Base-by-base conservation (phyloP, 2,113 vertebrate genomes). In the Tyto alba region DNA sequence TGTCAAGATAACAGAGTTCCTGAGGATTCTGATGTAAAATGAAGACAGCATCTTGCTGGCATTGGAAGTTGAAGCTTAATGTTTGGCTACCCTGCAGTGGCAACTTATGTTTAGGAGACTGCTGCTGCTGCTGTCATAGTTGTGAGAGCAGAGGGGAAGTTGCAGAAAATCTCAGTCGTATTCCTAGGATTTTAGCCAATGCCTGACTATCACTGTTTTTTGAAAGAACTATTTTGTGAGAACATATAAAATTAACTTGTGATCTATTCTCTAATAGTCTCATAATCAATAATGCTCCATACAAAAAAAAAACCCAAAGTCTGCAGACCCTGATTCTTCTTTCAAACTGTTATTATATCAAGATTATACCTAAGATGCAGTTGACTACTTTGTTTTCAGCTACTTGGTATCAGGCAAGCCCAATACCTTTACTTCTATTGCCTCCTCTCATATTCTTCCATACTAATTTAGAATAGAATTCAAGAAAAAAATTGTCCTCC, bases 241-340 rank as follows among this genome's bases (percentile, higher is more conserved):
- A 62, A 63, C 15, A 34, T 15, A 50, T 36, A 69, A 32, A 56
- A 22, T 56, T 38, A 59, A 45, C 3, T 50, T 36, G 5, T 11
- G 16, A 26, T 13, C 38, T 34, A 20, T 34, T 63, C 43, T 13
- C 1, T 52, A 85, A 66, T 59, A 17, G 5, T 67, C 20, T 85
- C 4, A 5, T 45, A 47, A 45, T 79, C 16, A 45, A 73, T 21
- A 66, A 18, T 50, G 12, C 6, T 52, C 43, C 16, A 9, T n/a
- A 22, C 3, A 30, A 48, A 20, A 7, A 18, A 32, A 17, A 36
- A 34, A 1, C 1, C 3, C 5, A 17, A 47, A 38, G 7, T 18
- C 34, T 45, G 14, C 6, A 67, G 10, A 67, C 10, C 11, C 22
- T 41, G 6, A 53, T 67, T 55, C 47, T 41, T 74, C 25, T 36